Percentiles rank a stretch among this genome's conserved stretches.
phyloP scores from a whole-genome alignment of 2,113 vertebrate genomes.

The Jacana jacana region DNA sequence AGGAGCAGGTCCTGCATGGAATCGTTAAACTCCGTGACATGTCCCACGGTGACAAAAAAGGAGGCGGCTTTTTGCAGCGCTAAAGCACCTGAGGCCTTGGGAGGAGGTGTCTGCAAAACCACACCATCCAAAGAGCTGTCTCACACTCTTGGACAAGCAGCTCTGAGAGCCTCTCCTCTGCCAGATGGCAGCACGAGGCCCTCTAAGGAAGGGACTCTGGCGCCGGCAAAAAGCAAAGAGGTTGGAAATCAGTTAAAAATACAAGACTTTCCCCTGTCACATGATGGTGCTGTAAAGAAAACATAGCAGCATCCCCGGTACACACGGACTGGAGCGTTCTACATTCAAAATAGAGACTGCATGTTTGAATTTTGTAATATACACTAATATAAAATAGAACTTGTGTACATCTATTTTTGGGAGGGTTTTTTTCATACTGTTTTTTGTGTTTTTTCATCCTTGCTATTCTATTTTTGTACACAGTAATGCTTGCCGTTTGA shows the following conservation, averaged over 20 bases:
- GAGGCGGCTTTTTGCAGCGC: neutral
- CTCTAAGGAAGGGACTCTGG: slow-evolving; percentile 24
- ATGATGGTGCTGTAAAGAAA: slow-evolving; percentile 78
- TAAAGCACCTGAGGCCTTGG: neutral
- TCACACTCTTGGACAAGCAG: slow-evolving; percentile 38
- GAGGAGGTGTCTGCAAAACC: slow-evolving; percentile 45
- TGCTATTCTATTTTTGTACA: slow-evolving; percentile 74
- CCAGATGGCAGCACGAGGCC: slow-evolving; percentile 47
- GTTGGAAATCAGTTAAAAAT: slow-evolving; percentile 58
- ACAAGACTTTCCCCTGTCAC: slow-evolving; percentile 69
- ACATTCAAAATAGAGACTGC: slow-evolving; percentile 61
- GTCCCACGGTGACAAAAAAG: neutral
- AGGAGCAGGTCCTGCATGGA: neutral
- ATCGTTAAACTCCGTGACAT: neutral
- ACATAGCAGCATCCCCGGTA: slow-evolving; percentile 80
- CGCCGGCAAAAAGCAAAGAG: slow-evolving; percentile 32
- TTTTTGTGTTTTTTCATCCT: slow-evolving; percentile 72
- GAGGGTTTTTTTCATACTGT: slow-evolving; percentile 68
- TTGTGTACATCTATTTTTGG: slow-evolving; percentile 74
- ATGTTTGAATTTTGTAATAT: slow-evolving; percentile 72
- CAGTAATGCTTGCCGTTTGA: slow-evolving; percentile 60
- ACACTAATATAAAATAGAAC: slow-evolving; percentile 72
- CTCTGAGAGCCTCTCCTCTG: slow-evolving; percentile 41
- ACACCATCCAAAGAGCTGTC: neutral
- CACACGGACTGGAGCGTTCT: slow-evolving; percentile 16